Percentiles rank a stretch among this genome's conserved stretches.
Conservation (phyloP, 2,113 vertebrate species). For the Cheilinus undulatus region DNA sequence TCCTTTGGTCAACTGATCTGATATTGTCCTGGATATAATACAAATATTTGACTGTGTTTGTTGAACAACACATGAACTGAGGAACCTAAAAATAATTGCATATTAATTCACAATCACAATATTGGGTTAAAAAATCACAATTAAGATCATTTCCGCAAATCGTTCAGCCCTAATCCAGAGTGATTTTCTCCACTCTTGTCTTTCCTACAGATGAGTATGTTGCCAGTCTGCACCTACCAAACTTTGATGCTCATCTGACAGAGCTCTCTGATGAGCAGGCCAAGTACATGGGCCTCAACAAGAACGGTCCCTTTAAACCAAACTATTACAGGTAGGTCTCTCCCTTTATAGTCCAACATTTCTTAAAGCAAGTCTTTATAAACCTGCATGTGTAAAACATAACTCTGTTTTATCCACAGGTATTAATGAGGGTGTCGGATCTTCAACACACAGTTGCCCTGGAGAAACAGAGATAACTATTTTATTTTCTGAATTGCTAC, state of each 20-base stretch:
- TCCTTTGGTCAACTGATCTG: too few species aligned
- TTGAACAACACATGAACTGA: too few species aligned
- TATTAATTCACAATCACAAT: too few species aligned
- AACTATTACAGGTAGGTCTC: slow-evolving; percentile 93
- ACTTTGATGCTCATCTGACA: slow-evolving; percentile 96
- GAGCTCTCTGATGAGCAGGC: slow-evolving; percentile 96
- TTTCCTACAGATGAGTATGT: slow-evolving; percentile 92
- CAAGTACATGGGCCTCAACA: slow-evolving; percentile 98
- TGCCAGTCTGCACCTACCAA: slow-evolving; percentile 95
- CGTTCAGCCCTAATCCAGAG: too few species aligned
- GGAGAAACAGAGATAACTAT: slow-evolving; percentile 73
- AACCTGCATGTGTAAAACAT: slow-evolving; percentile 7
- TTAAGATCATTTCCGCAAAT: too few species aligned
- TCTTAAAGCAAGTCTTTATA: too few species aligned
- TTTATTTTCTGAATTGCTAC: slow-evolving; percentile 77
- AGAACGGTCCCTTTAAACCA: slow-evolving; percentile 98
- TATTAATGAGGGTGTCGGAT: slow-evolving; percentile 66
- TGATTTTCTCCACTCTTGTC: background rate
- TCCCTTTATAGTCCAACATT: background rate
- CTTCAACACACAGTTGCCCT: slow-evolving; percentile 47
- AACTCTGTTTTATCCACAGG: slow-evolving; percentile 59
- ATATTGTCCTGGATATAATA: too few species aligned
- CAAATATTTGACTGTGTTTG: too few species aligned
- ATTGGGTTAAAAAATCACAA: too few species aligned
- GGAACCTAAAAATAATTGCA: too few species aligned